These are phyloP conservation scores for Drosophila pseudoobscura DNA, from an alignment of 1,140 invertebrate genomes.

Conservation along the genomic window DNA sequence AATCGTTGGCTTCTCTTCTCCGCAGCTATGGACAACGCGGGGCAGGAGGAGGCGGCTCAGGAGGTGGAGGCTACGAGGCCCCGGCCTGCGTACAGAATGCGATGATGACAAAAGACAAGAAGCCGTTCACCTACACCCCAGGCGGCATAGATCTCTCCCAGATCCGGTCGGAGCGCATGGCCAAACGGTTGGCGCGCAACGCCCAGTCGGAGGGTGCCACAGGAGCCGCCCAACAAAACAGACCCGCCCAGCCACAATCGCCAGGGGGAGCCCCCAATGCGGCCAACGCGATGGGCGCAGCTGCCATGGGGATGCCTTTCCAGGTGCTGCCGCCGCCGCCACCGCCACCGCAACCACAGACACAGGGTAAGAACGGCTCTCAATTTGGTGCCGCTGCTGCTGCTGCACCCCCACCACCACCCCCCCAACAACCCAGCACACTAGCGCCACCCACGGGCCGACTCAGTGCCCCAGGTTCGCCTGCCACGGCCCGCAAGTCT, in stretches of 20 bases:
- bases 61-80: constrained; percentile 86
- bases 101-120: constrained; percentile 97
- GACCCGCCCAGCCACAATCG: constrained; percentile 75
- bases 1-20: background rate
- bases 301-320: constrained; percentile 86
- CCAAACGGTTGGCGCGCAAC: constrained; percentile 86
- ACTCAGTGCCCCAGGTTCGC: constrained; percentile 75
- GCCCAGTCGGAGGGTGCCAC: constrained; percentile 84
- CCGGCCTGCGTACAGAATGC: constrained; percentile 95
- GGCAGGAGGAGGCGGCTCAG: constrained; percentile 57
- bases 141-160: constrained; percentile 95
- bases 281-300: constrained; percentile 71
- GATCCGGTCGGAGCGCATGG: constrained; percentile 94
- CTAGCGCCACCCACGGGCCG: constrained; percentile 77
- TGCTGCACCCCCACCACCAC: constrained; percentile 85
- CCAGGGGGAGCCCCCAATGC: constrained; percentile 66
- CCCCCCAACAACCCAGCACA: constrained; percentile 84
- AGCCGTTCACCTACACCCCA: constrained; percentile 97
- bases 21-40: constrained; percentile 77
- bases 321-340: constrained; percentile 88
- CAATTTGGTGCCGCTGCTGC: constrained; percentile 27
- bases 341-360: constrained; percentile 84
- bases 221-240: constrained; percentile 75
- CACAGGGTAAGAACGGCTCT: constrained; percentile 77
- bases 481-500: constrained; percentile 83